Conservation (phyloP, 2,888 invertebrate genomes). For the Mechanitis messenoides region DNA sequence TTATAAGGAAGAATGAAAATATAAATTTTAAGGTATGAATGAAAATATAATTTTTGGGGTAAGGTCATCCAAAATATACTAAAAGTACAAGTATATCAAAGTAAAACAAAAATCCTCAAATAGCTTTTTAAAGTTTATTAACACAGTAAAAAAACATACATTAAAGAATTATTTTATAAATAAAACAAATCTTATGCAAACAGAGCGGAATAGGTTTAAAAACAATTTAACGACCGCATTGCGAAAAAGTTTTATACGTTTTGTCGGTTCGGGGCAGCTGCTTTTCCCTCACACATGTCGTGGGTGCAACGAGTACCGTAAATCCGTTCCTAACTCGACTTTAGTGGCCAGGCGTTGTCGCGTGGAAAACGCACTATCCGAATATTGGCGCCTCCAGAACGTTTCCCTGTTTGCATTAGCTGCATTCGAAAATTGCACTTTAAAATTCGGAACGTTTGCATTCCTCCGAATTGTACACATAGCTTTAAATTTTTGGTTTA, state of each 20-base stretch:
- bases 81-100: too few species aligned
- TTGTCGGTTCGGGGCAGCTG: conserved; percentile 37
- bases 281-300: conserved; percentile 57
- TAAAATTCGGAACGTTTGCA: conserved; percentile 25
- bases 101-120: too few species aligned
- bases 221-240: conserved; percentile 63
- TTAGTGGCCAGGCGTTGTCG: conserved; percentile 42
- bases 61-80: too few species aligned
- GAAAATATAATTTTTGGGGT: too few species aligned
- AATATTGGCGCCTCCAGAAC: conserved; percentile 35
- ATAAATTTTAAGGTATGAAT: too few species aligned
- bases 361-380: conserved; percentile 53
- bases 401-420: conserved; percentile 33
- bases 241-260: conserved; percentile 60
- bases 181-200: conserved; percentile 24
- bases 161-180: conserved; percentile 2
- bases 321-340: conserved; percentile 70
- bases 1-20: too few species aligned
- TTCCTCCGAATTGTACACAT: conserved; percentile 25
- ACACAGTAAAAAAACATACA: too few species aligned
- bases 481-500: conserved; percentile 5
- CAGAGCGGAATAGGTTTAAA: conserved; percentile 29
- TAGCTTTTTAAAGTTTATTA: too few species aligned
- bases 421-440: conserved; percentile 36
- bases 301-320: conserved; percentile 53